phyloP scores from a whole-genome alignment of 2,113 vertebrate species.

The Periophthalmodon schlosseri region DNA sequence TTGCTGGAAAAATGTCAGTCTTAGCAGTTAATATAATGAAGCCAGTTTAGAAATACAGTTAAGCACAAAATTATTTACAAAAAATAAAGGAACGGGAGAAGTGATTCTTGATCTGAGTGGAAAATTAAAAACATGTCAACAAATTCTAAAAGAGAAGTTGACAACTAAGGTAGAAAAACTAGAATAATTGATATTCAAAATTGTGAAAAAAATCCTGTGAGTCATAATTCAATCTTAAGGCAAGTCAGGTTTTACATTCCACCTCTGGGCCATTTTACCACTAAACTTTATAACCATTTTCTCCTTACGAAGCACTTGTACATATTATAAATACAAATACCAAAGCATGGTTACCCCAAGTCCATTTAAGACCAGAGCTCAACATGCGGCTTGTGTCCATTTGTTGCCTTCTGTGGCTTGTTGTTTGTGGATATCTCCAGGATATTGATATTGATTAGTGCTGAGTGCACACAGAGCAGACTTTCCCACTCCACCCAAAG shows the following conservation, averaged over 20 bases:
- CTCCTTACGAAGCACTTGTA: constrained; percentile 22
- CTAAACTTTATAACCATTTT: constrained; percentile 24
- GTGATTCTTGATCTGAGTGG: no score
- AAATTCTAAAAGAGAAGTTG: not conserved
- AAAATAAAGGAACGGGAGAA: not conserved
- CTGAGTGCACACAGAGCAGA: constrained; percentile 13
- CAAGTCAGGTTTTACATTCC: constrained; percentile 61
- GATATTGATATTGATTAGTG: constrained; percentile 52
- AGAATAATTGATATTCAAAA: constrained; percentile 24
- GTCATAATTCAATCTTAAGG: constrained; percentile 40
- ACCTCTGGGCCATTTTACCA: constrained; percentile 29
- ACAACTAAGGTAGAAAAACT: not conserved
- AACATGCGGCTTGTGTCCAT: constrained; percentile 31
- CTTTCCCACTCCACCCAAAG: constrained; percentile 34
- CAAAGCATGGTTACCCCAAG: not conserved
- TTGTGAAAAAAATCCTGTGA: constrained; percentile 47
- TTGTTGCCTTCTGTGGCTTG: constrained; percentile 46
- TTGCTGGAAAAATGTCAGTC: not conserved
- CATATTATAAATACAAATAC: constrained; percentile 32
- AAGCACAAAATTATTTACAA: not conserved
- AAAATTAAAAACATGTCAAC: no score
- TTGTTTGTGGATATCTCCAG: constrained; percentile 46
- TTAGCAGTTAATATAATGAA: not conserved
- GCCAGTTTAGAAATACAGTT: not conserved
- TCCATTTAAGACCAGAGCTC: constrained; percentile 30